A percentile compares a stretch with the other conserved stretches of the same genome.
Conservation (phyloP, 2,113 vertebrate species). For the Ochotona curzoniae region DNA sequence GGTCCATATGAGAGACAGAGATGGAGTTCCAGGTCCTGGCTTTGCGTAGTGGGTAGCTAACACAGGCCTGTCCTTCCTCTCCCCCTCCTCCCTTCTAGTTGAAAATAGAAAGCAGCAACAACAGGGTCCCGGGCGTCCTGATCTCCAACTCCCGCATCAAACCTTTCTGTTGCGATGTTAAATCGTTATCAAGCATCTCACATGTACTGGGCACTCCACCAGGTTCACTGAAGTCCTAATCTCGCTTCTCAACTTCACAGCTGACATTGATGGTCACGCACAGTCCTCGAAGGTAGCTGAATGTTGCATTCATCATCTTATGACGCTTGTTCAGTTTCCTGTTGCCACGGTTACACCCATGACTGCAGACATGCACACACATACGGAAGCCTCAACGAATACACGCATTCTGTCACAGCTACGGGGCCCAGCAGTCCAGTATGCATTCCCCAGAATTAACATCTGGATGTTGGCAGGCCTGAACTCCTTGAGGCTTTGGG, state of each 20-base stretch:
- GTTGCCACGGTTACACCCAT: background rate
- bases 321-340: background rate
- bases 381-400: background rate
- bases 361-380: too few species aligned
- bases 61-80: too few species aligned
- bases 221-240: rapidly evolving
- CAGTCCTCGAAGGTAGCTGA: too few species aligned
- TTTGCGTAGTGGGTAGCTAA: too few species aligned
- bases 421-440: background rate
- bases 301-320: background rate
- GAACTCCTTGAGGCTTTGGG: too few species aligned
- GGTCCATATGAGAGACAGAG: too few species aligned
- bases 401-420: rapidly evolving
- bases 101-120: background rate
- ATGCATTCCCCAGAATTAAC: background rate
- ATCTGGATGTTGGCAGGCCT: too few species aligned
- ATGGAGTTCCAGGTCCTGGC: too few species aligned
- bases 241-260: background rate
- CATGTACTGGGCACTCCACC: background rate
- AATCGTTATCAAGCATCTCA: too few species aligned
- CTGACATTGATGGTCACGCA: rapidly evolving
- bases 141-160: background rate
- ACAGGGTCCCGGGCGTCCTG: too few species aligned
- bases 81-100: too few species aligned
- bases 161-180: rapidly evolving